Evolutionary conservation across 2,113 vertebrate species (phyloP), one percentile per base, ranked within the genome.

Genomic region (Myotis brandtii): DNA sequence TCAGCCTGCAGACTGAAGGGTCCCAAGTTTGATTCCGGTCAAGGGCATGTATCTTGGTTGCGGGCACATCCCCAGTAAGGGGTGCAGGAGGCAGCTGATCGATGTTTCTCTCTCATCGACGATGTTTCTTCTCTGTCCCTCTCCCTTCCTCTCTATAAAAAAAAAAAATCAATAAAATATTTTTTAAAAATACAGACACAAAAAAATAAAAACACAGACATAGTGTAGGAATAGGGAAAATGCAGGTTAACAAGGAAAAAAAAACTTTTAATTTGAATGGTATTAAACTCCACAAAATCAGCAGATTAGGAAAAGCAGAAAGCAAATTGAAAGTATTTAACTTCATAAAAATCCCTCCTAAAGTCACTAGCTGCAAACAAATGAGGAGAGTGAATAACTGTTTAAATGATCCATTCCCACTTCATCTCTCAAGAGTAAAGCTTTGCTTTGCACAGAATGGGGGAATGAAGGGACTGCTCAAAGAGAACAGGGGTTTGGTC

Each of bases 241-340:
- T 50, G 1, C 4, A 89, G 2, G 46, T 83, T 92, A 85, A 72
- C 27, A 75, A 37, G 67, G 75, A 4, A 66, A 73, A 37, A 37
- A 91, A 66, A 54, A 64, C 5, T 37, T 20, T 17, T 37, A 62
- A 86, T 93, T 86, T 82, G 30, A 27, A 43, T 66, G n/a, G 32
- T 43, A 75, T 40, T 70, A 79, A 89, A 13, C 9, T 37, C 30
- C 59, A 46, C 34, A 93, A 93, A 82, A 87, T 90, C 11, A 94
- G 43, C 11, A 87, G 56, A 92, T 56, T 13, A 83, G 30, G 84
- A 92, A 89, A 87, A 84, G 17, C 23, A 93, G 40, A 80, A 76
- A 59, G n/a, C 30, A 94, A 87, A 72, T 32, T 86, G 46, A 6
- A 91, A 79, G 25, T 92, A 89, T 37, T 80, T 82, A 64, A 40